Evolutionary conservation across 2,797 vertebrate species (phyloP).

Genomic region (Aeoliscus strigatus): DNA sequence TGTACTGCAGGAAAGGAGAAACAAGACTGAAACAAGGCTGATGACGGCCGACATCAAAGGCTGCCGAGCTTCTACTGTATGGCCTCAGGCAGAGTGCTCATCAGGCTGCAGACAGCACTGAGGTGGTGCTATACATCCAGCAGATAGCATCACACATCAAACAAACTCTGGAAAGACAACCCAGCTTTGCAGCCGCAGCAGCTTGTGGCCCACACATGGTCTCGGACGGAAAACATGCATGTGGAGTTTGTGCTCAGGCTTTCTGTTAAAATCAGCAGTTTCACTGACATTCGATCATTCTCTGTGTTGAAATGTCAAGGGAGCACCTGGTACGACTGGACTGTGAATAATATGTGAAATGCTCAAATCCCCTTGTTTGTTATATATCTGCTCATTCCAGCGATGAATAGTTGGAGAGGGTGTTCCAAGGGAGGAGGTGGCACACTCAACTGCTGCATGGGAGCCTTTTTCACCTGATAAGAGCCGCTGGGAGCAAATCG

Average conservation of each 20-base stretch:
- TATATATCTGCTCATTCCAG: conserved; percentile 22
- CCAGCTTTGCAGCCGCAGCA: conserved; percentile 22
- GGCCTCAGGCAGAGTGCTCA: conserved; percentile 48
- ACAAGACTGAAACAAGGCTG: conserved; percentile 26
- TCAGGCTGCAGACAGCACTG: conserved; percentile 51
- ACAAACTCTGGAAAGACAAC: conserved; percentile 49
- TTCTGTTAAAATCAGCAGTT: conserved; percentile 5
- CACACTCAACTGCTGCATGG: conserved; percentile 25
- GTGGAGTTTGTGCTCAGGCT: conserved; percentile 17
- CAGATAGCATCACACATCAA: conserved; percentile 67
- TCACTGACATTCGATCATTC: background rate
- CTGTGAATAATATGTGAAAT: conserved; percentile 16
- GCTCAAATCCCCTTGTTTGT: conserved; percentile 19
- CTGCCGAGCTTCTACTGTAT: conserved; percentile 35
- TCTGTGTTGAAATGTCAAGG: conserved; percentile 25
- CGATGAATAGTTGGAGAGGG: conserved; percentile 16
- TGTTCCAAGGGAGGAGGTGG: conserved; percentile 21
- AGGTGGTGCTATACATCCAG: conserved; percentile 56
- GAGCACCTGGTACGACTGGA: conserved; percentile 13
- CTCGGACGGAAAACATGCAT: conserved; percentile 31
- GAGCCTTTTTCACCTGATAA: conserved; percentile 39
- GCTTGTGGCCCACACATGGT: conserved; percentile 38
- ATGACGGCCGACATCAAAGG: conserved; percentile 55
- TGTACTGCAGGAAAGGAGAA: conserved; percentile 15
- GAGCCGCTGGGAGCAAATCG: conserved; percentile 5